Evolutionary conservation across 1,140 invertebrate species (phyloP), one percentile per base, ranked within the genome.

Genomic region (Augochlora pura): DNA sequence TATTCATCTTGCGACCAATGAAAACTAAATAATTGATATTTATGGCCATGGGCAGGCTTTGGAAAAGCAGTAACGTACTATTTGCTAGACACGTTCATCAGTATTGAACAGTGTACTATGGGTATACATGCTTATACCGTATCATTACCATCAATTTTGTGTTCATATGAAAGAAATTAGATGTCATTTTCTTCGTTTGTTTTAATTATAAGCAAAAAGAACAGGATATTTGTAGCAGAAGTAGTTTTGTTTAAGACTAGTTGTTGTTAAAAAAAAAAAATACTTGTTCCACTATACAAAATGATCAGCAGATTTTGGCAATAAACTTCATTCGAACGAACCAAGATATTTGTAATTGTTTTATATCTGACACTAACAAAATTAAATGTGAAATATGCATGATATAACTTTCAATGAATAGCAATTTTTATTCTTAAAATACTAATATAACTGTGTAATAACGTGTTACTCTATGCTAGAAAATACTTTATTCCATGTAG

Each of bases 121-220:
- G 72, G 46, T 63, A 71, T 39, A 59, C 66, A 62, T 84, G 42
- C 71, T 64, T 84, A 80, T 52, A 67, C 64, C 63, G 32, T 8
- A 25, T 59, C 52, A 42, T 81, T 49, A 82, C 62, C 27, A 52
- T 81, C 72, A 84, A 67, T 60, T 84, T 68, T 75, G 42, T 77
- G 73, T 65, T 80, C 46, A 39, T 69, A 38, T n/a, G 32, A 59
- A 60, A 39, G 12, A 9, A 46, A 42, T 52, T 63, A 52, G 27
- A 23, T 9, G 32, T 49, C 18, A 63, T 63, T 46, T 63, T 77
- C 62, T 46, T n/a, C 66, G n/a, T 70, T 52, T 27, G 16, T 69
- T 69, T 57, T 69, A 69, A 72, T 75, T 39, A 8, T 16, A 59
- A 32, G 38, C 42, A 14, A 68, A 75, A 75, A 2, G 32, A 32